phyloP scores from a whole-genome alignment of 2,113 vertebrate genomes.

The Motacilla alba region DNA sequence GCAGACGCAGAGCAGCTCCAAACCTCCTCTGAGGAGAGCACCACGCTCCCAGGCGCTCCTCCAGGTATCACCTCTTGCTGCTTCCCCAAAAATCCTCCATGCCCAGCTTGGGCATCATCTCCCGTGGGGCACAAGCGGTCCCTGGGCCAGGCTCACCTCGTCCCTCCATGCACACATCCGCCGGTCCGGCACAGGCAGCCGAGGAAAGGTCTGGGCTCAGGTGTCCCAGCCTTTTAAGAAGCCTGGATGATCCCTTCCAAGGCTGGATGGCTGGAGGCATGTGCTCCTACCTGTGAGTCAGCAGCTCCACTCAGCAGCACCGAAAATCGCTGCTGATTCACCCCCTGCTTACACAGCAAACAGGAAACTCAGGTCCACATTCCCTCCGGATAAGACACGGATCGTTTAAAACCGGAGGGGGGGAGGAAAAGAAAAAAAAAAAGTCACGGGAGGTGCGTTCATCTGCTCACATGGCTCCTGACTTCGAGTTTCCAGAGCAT shows the following conservation, averaged over 20 bases:
- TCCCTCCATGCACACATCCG: constrained; percentile 27
- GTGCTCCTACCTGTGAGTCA: constrained; percentile 57
- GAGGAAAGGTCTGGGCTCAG: background rate
- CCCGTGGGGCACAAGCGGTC: accelerated
- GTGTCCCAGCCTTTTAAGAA: constrained; percentile 2
- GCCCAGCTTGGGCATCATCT: background rate
- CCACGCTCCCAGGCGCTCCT: background rate
- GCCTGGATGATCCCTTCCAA: background rate
- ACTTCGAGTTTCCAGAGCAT: constrained; percentile 34
- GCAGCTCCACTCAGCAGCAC: constrained; percentile 49
- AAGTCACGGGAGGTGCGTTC: constrained; percentile 39
- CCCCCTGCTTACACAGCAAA: constrained; percentile 43
- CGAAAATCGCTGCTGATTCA: constrained; percentile 57
- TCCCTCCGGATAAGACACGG: constrained; percentile 32
- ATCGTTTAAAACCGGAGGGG: background rate
- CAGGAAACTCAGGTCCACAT: constrained; percentile 64
- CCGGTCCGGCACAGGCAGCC: background rate
- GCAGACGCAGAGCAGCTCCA: background rate
- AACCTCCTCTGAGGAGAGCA: background rate
- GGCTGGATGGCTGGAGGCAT: background rate
- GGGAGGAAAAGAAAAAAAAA: accelerated
- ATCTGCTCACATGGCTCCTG: constrained; percentile 51
- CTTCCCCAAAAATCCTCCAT: background rate
- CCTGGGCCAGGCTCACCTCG: constrained; percentile 2
- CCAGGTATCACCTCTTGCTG: background rate